phyloP scores from a whole-genome alignment of 2,797 vertebrate species.

The Novumbra hubbsi region DNA sequence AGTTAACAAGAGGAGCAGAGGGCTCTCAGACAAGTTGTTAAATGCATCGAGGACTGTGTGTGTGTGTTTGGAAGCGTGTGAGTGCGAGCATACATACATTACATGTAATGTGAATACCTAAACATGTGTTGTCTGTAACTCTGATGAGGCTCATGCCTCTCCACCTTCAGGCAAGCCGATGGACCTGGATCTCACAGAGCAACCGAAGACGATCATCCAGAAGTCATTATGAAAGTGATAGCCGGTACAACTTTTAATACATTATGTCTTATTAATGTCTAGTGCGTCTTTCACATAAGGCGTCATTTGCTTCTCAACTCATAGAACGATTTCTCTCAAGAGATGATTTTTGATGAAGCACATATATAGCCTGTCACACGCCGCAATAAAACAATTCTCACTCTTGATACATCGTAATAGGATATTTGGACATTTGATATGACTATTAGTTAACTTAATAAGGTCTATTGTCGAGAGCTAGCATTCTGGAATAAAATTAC shows the following conservation, averaged over 20 bases:
- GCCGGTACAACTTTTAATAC: neutral
- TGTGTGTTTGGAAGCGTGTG: neutral
- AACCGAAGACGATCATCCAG: neutral
- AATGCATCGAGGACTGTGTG: neutral
- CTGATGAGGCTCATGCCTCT: neutral
- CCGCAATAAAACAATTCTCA: neutral
- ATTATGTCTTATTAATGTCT: neutral
- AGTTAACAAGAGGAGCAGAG: conserved; percentile 38
- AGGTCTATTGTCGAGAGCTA: no score
- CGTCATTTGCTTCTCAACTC: neutral
- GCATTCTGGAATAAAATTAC: no score
- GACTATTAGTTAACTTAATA: no score
- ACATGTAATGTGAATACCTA: neutral
- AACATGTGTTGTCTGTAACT: neutral
- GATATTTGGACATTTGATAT: no score
- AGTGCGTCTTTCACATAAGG: neutral
- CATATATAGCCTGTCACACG: neutral
- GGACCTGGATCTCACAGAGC: neutral
- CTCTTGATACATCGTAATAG: no score
- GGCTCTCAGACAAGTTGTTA: conserved; percentile 4
- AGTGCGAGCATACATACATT: neutral
- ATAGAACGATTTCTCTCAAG: no score
- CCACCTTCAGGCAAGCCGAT: neutral
- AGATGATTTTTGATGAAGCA: no score
- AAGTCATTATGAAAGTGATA: neutral